These are phyloP conservation scores for Smittia sp. DNA, from an alignment of 2,888 invertebrate genomes.

Conservation along the genomic window DNA sequence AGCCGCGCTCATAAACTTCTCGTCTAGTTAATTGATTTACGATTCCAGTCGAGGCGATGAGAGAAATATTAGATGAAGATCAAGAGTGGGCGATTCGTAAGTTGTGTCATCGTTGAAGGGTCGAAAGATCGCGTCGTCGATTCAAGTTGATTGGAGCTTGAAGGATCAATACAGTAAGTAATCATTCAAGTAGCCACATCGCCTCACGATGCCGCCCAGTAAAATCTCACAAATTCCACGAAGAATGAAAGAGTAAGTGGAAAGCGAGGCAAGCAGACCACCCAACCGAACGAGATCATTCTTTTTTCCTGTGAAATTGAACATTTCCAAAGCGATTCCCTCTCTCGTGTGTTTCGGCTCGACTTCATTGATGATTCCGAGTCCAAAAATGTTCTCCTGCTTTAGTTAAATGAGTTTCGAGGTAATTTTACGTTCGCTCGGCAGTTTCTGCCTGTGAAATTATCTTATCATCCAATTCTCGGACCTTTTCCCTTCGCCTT, in stretches of 20 bases:
- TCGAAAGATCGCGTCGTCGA: not conserved
- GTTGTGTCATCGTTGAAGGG: no score
- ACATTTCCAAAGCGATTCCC: not conserved
- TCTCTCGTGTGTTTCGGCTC: not conserved
- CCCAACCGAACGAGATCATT: slow-evolving; percentile 26
- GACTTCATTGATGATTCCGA: slow-evolving; percentile 1
- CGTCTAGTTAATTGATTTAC: slow-evolving; percentile 33
- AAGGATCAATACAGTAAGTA: not conserved
- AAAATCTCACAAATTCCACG: slow-evolving; percentile 39
- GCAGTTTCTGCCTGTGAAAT: slow-evolving; percentile 32
- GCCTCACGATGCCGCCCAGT: not conserved
- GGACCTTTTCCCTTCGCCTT: slow-evolving; percentile 18
- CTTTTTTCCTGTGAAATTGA: slow-evolving; percentile 30
- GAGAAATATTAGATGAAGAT: no score
- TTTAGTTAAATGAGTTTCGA: not conserved
- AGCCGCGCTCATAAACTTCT: not conserved
- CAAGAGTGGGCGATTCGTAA: no score
- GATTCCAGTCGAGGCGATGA: not conserved
- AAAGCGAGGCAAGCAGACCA: slow-evolving; percentile 36
- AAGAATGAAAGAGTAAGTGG: slow-evolving; percentile 26
- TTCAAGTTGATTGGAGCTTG: not conserved
- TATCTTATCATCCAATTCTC: slow-evolving; percentile 38
- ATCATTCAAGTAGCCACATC: not conserved
- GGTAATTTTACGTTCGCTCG: slow-evolving; percentile 7
- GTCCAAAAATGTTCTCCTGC: no score